Evolutionary conservation across 2,113 vertebrate species (phyloP).

Genomic region (Silurus glanis): DNA sequence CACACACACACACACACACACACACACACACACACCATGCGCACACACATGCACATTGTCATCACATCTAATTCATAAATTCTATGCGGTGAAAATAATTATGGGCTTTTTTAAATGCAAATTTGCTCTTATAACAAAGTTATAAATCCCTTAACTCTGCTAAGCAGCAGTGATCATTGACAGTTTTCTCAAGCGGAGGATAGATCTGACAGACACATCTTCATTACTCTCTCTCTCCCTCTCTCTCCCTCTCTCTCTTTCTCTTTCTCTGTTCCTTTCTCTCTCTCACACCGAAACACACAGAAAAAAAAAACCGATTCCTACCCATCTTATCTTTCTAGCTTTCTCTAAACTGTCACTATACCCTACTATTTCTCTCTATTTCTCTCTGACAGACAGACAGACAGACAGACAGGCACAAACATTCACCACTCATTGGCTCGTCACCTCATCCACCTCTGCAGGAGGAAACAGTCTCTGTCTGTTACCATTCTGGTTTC

Average conservation of each 20-base stretch:
- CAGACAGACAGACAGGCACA: not conserved
- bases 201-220: conserved; percentile 44
- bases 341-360: conserved; percentile 8
- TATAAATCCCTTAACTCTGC: not conserved
- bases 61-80: not conserved
- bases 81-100: not conserved
- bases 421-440: conserved; percentile 27
- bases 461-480: conserved; percentile 55
- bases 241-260: conserved; percentile 16
- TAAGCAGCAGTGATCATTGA: conserved; percentile 33
- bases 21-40: conserved; percentile 19
- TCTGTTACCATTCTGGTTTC: conserved; percentile 52
- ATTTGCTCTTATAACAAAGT: not conserved
- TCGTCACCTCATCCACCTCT: conserved; percentile 55
- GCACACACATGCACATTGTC: conserved; percentile 2
- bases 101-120: not conserved
- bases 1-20: conserved; percentile 27
- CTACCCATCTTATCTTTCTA: not conserved
- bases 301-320: not conserved
- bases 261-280: not conserved
- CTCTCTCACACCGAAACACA: conserved; percentile 21
- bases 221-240: conserved; percentile 42
- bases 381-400: not conserved
- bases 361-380: not conserved
- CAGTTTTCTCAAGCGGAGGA: conserved; percentile 20